phyloP scores from a whole-genome alignment of 2,888 invertebrate genomes.

The Drosophila meridiana region DNA sequence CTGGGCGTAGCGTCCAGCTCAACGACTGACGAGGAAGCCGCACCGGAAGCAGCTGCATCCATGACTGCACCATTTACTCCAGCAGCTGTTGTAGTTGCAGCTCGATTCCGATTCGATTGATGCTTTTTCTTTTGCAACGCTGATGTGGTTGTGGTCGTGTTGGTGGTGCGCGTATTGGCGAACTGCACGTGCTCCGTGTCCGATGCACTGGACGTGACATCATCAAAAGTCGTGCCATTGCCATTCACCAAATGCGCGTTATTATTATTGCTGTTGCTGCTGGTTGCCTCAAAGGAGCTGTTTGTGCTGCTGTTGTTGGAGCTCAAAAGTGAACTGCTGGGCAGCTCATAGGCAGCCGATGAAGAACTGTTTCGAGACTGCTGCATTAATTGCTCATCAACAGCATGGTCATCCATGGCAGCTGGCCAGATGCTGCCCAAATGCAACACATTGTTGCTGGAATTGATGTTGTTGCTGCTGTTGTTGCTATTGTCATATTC shows the following conservation, averaged over 20 bases:
- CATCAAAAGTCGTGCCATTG: constrained; percentile 57
- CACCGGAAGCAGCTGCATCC: constrained; percentile 31
- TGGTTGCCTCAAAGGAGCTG: constrained; percentile 61
- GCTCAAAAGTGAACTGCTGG: constrained; percentile 60
- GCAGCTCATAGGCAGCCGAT: constrained; percentile 51
- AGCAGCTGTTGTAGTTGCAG: constrained; percentile 1
- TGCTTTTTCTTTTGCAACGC: constrained; percentile 71
- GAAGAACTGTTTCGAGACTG: constrained; percentile 27
- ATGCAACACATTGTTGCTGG: constrained; percentile 14
- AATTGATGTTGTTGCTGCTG: constrained; percentile 10
- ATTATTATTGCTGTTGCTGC: constrained; percentile 35
- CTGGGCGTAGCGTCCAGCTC: constrained; percentile 74
- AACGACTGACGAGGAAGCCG: constrained; percentile 50
- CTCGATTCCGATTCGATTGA: constrained; percentile 35
- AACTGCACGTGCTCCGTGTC: constrained; percentile 82
- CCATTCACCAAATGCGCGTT: constrained; percentile 15
- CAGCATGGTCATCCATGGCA: constrained; percentile 70
- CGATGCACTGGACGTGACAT: constrained; percentile 81
- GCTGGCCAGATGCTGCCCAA: constrained; percentile 54
- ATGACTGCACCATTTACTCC: constrained; percentile 5
- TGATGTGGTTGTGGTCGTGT: constrained; percentile 82
- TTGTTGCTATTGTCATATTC: constrained; percentile 22
- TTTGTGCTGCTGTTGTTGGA: constrained; percentile 50
- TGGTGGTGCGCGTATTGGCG: constrained; percentile 80
- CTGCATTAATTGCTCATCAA: constrained; percentile 54